Conservation (phyloP, 2,888 invertebrate species). For the Pseudanteris insignis region DNA sequence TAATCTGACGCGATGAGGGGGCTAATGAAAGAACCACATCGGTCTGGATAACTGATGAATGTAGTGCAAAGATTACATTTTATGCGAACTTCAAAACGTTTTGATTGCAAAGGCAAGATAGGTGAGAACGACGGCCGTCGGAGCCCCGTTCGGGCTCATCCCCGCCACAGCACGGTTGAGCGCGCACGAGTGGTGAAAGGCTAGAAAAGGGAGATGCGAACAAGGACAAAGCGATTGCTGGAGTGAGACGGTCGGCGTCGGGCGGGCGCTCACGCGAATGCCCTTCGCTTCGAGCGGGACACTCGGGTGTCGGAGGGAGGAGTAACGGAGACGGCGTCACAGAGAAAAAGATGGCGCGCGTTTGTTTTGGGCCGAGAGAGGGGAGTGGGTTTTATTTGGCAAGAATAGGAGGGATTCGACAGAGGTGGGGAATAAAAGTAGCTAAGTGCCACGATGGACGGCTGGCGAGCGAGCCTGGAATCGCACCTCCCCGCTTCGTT, state of each 20-base stretch:
- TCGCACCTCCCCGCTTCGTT: slow-evolving; percentile 51
- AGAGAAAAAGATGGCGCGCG: slow-evolving; percentile 30
- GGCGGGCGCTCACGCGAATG: slow-evolving; percentile 45
- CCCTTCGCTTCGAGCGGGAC: slow-evolving; percentile 43
- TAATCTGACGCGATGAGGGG: not conserved
- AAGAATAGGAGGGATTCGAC: slow-evolving; percentile 32
- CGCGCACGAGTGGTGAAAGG: slow-evolving; percentile 47
- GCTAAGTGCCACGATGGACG: slow-evolving; percentile 62
- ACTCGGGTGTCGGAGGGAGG: slow-evolving; percentile 8
- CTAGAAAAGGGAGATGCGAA: slow-evolving; percentile 18
- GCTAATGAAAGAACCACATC: slow-evolving; percentile 1
- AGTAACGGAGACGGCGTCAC: slow-evolving; percentile 4
- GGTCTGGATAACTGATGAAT: slow-evolving; percentile 8
- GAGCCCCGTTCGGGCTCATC: slow-evolving; percentile 43
- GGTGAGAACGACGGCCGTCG: slow-evolving; percentile 44
- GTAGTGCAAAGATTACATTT: slow-evolving; percentile 23
- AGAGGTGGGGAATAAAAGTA: slow-evolving; percentile 48
- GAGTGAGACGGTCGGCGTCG: slow-evolving; percentile 5
- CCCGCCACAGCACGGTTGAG: slow-evolving; percentile 32
- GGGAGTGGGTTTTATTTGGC: slow-evolving; percentile 41
- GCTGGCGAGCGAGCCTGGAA: slow-evolving; percentile 59
- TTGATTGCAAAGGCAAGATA: slow-evolving; percentile 4
- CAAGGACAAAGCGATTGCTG: slow-evolving; percentile 11
- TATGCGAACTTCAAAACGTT: slow-evolving; percentile 19
- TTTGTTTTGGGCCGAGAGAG: slow-evolving; percentile 31